Conservation (phyloP, 2,113 vertebrate species). For the Acinonyx jubatus region DNA sequence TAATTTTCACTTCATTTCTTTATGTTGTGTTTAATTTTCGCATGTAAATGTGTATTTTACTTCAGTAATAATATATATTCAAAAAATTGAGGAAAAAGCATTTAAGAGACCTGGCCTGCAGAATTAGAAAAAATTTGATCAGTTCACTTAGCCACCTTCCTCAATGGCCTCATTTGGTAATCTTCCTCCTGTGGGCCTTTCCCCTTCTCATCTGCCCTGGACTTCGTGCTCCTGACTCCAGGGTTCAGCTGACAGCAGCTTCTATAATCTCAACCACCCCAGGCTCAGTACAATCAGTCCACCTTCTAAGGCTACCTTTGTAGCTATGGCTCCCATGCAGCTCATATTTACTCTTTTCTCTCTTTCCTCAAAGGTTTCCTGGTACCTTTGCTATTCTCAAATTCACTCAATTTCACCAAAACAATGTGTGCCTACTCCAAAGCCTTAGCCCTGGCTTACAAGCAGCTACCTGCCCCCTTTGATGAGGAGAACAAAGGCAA, state of each 20-base stretch:
- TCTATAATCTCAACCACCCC: neutral
- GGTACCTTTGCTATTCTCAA: neutral
- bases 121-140: neutral
- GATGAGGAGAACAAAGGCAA: neutral
- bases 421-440: neutral
- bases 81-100: neutral
- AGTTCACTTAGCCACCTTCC: fast-evolving
- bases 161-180: neutral
- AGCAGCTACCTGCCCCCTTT: neutral
- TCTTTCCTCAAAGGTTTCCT: neutral
- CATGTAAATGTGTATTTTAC: neutral
- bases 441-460: neutral
- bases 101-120: neutral
- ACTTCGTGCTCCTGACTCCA: neutral
- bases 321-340: neutral
- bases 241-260: neutral
- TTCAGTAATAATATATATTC: neutral
- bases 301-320: neutral
- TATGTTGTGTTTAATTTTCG: neutral
- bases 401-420: neutral
- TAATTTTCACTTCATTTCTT: neutral
- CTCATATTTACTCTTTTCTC: too few relatives aligned
- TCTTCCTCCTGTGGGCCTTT: neutral
- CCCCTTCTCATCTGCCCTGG: neutral
- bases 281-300: neutral